These are phyloP conservation scores for Eumaeus atala DNA, from an alignment of 1,140 invertebrate species.

Conservation along the genomic window DNA sequence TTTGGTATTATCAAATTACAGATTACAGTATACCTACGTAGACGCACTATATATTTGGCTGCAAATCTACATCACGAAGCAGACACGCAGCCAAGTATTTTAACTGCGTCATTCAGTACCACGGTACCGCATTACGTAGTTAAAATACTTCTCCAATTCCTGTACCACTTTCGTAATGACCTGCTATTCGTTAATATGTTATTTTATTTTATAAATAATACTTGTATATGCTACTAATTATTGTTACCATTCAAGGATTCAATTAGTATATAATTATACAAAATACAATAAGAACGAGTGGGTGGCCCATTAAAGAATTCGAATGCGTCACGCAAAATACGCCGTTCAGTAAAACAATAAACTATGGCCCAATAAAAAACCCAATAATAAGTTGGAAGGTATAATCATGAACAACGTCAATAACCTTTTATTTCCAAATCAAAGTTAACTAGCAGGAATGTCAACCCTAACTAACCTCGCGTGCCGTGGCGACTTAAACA, in stretches of 20 bases:
- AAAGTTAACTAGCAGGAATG: constrained; percentile 7
- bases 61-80: too few relatives aligned
- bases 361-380: constrained; percentile 4
- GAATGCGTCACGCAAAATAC: constrained; percentile 3
- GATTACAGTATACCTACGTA: too few relatives aligned
- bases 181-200: background rate
- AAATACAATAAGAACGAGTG: background rate
- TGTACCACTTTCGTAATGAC: background rate
- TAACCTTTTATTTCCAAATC: constrained; percentile 11
- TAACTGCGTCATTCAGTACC: too few relatives aligned
- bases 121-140: too few relatives aligned
- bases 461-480: constrained; percentile 9
- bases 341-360: constrained; percentile 4
- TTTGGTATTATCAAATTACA: too few relatives aligned
- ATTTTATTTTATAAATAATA: background rate
- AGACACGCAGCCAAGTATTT: too few relatives aligned
- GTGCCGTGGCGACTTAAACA: constrained; percentile 3
- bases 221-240: too few relatives aligned
- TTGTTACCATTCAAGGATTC: background rate
- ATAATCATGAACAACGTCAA: constrained; percentile 10
- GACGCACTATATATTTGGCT: too few relatives aligned
- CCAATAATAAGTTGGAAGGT: constrained; percentile 3
- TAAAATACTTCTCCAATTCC: too few relatives aligned
- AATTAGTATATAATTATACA: constrained; percentile 1
- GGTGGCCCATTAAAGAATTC: background rate